These are phyloP conservation scores for Tenthredo notha DNA, from an alignment of 2,888 invertebrate species.

Conservation along the genomic window DNA sequence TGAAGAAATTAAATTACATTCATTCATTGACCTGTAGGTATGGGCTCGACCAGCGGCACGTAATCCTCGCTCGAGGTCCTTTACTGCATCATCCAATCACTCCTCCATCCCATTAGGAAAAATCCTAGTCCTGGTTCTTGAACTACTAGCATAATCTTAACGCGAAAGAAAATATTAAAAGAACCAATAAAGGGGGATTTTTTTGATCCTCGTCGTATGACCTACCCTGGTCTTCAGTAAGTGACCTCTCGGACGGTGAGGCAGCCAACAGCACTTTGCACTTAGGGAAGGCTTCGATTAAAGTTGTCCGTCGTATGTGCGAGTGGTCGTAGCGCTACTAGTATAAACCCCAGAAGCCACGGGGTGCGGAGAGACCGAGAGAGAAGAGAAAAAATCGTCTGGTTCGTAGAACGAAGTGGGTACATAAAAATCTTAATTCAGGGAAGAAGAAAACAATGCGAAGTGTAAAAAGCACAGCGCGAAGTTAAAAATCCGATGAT, in stretches of 20 bases:
- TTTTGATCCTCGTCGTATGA: conserved; percentile 19
- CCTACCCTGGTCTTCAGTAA: conserved; percentile 29
- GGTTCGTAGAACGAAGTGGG: conserved; percentile 41
- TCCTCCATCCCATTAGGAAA: neutral
- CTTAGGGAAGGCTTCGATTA: conserved; percentile 71
- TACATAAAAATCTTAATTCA: neutral
- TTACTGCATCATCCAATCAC: neutral
- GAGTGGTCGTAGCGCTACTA: conserved; percentile 53
- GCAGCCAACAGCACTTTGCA: conserved; percentile 72
- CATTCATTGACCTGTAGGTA: conserved; percentile 59
- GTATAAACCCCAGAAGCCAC: conserved; percentile 6
- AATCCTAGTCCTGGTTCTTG: neutral
- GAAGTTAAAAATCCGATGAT: neutral
- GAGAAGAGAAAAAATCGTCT: conserved; percentile 52
- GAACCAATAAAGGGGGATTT: neutral
- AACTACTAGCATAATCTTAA: neutral
- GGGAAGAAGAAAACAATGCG: neutral
- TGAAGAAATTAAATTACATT: conserved; percentile 70
- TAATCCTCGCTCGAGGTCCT: neutral
- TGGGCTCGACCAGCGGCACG: conserved; percentile 37
- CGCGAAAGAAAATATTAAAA: neutral
- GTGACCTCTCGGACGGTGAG: conserved; percentile 70
- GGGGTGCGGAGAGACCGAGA: conserved; percentile 50
- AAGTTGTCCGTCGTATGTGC: conserved; percentile 65
- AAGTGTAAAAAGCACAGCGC: neutral